Percentiles rank a stretch among this genome's conserved stretches.
Conservation (phyloP, 2,797 vertebrate genomes). For the Darevskia nairensis region DNA sequence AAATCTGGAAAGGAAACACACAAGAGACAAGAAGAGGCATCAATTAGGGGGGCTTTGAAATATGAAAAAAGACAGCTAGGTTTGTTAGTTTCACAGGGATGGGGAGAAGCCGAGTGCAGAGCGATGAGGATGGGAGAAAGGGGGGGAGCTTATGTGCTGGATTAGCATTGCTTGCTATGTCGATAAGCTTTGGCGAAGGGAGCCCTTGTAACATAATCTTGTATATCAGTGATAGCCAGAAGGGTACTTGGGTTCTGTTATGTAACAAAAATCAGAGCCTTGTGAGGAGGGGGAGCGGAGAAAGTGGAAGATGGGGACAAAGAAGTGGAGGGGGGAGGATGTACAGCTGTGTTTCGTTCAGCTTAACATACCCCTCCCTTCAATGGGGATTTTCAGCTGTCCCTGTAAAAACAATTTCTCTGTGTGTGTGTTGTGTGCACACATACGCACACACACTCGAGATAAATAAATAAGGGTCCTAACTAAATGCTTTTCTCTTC, state of each 20-base stretch:
- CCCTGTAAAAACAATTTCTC: slow-evolving; percentile 33
- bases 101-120: slow-evolving; percentile 35
- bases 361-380: slow-evolving; percentile 30
- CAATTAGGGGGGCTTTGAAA: slow-evolving; percentile 58
- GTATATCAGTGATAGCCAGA: slow-evolving; percentile 46
- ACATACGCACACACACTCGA: not conserved
- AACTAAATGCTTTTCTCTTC: slow-evolving; percentile 60
- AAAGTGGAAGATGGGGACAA: not conserved
- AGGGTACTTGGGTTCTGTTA: slow-evolving; percentile 39
- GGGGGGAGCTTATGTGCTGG: slow-evolving; percentile 9
- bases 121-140: not conserved
- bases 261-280: slow-evolving; percentile 30
- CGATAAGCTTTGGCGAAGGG: slow-evolving; percentile 61
- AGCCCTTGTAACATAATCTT: slow-evolving; percentile 3
- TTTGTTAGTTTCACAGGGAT: slow-evolving; percentile 48
- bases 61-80: slow-evolving; percentile 44
- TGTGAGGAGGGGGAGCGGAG: slow-evolving; percentile 9
- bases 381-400: slow-evolving; percentile 44
- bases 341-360: slow-evolving; percentile 2
- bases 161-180: slow-evolving; percentile 34
- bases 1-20: slow-evolving; percentile 80
- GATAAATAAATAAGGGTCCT: slow-evolving; percentile 62
- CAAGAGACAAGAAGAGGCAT: slow-evolving; percentile 66
- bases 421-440: not conserved
- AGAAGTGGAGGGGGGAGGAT: not conserved